Base-by-base conservation (phyloP, 2,113 vertebrate genomes). In the Oreochromis spilurus region DNA sequence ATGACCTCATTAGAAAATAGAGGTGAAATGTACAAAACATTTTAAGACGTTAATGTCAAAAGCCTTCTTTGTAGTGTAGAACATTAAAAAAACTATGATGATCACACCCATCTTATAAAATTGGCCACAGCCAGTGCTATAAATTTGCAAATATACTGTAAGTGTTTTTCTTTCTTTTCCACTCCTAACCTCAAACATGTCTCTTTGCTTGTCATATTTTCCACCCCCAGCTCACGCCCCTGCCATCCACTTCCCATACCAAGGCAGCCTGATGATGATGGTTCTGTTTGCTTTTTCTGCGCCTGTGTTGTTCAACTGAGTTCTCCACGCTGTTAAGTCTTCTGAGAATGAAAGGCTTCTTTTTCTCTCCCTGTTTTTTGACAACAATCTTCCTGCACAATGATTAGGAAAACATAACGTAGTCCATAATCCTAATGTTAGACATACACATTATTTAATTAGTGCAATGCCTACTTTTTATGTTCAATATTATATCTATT, bases 241-340 rank as follows among this genome's bases (percentile, higher is more conserved):
- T 19, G 50, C 65, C 11, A 52, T 72, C 50, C 84, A 58, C 34
- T 58, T 86, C 52, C 31, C 65, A 31, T 84, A 88, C 48, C 57
- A 55, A 9, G 67, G 36, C 21, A 34, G 29, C 54, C 34, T 95
- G 81, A 29, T 89, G 48, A 14, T 93, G 36, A 29, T 89, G 89
- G 67, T 60, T 65, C 29, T 94, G 45, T 65, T 90, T 57, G 85
- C 89, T 53, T 11, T 94, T 19, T 82, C 82, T 21, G 4, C 82
- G 17, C 83, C 87, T 38, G 54, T 77, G 31, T 24, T 95, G 31
- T 82, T 84, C 52, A 62, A 8, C 82, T 94, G 89, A 95, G 50
- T 31, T 31, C 5, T 55, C 13, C 4, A 58, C 4, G 4, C 21
- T 11, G 14, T 38, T 29, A 40, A 53, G 43, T 14, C 8, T 17